Evolutionary conservation across 2,888 invertebrate species (phyloP), one percentile per base, ranked within the genome.

Genomic region (Brachylomia viminalis): DNA sequence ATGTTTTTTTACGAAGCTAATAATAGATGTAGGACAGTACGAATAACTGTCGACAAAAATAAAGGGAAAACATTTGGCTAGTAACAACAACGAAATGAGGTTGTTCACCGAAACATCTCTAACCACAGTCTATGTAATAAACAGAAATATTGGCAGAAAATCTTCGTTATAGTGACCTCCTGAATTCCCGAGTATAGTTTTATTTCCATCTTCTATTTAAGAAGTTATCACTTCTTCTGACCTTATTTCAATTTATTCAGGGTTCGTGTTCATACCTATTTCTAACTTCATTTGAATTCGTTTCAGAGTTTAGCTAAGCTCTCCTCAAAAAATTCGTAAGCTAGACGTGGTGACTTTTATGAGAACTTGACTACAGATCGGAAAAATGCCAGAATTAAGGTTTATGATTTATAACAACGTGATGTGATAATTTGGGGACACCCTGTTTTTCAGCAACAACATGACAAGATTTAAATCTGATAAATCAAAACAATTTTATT

Each of bases 51-150:
- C 76, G 92, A 93, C 92, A 89, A 92, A 95, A 95, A 95, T 94
- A 94, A 93, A 93, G 89, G 89, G 88, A 90, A 91, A 93, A 87
- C 86, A 91, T 92, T 94, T 93, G 92, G 93, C 93, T 92, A 86
- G 89, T 66, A 80, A 86, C 72, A 80, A 86, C 89, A 91, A 82
- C 87, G 87, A 86, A 94, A 94, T 93, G 95, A 94, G 95, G 94
- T 87, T 95, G 90, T 94, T 94, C 92, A 94, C 94, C 92, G 92
- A 85, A 84, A 83, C 84, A 82, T 72, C 69, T 80, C 30, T 80
- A 79, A 58, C 20, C 23, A 67, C 27, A 11, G 38, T 54, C 27
- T 64, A 58, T 38, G 15, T 30, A 33, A 82, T 78, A 42, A 83
- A 65, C 8, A 54, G 23, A 68, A 65, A 49, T 27, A 42, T 58